Evolutionary conservation across 2,888 invertebrate genomes (phyloP).

Genomic region (Cylloceria caligata): DNA sequence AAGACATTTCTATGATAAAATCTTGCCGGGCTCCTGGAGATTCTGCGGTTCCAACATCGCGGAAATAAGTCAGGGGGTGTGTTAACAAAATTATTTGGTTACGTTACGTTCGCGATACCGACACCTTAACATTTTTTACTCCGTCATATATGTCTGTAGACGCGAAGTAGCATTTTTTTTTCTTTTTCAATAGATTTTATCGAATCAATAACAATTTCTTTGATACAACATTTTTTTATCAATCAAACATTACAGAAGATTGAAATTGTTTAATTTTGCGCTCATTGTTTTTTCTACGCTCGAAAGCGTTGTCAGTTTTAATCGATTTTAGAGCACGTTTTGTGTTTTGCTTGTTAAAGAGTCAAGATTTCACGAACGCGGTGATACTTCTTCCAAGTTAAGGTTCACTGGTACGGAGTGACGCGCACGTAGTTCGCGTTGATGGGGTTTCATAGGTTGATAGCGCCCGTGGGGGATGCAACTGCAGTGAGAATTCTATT

Average conservation of each 20-base stretch:
- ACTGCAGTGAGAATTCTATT: conserved; percentile 50
- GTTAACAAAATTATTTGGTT: background rate
- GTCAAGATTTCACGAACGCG: background rate
- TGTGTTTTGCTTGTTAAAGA: too few species aligned
- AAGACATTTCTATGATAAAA: conserved; percentile 20
- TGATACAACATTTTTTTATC: background rate
- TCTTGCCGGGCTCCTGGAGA: conserved; percentile 5
- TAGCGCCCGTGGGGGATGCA: conserved; percentile 34
- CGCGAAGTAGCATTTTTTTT: background rate
- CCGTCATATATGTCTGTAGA: background rate
- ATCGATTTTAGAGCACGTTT: background rate
- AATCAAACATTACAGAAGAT: too few species aligned
- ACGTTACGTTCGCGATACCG: background rate
- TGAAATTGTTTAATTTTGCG: background rate
- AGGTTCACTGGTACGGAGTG: background rate
- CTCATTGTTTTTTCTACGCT: background rate
- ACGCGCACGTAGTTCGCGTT: conserved; percentile 20
- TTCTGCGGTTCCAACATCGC: background rate
- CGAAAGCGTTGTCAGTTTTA: background rate
- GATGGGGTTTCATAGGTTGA: conserved; percentile 39
- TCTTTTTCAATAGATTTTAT: background rate
- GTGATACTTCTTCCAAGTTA: conserved; percentile 5
- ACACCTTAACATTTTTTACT: background rate
- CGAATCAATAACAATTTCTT: background rate
- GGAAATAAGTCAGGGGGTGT: conserved; percentile 14